A percentile compares a stretch with the other conserved stretches of the same genome.
These are phyloP conservation scores for Phaenicophaeus curvirostris DNA, from an alignment of 2,797 vertebrate species.

Conservation along the genomic window DNA sequence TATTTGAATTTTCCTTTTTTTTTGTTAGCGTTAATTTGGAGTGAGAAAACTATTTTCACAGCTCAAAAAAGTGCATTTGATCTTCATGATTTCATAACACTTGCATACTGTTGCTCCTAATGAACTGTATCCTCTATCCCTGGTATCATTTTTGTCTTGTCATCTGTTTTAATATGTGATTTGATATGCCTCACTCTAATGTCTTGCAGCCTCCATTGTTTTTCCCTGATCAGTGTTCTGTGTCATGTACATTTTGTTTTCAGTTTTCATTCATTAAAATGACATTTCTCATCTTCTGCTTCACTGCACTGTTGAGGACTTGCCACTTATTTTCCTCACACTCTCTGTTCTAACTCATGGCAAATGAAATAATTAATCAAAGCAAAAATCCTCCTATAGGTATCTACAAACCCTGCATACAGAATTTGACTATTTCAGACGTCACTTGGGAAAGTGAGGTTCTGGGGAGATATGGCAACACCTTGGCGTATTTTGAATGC, in stretches of 20 bases:
- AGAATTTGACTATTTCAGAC: not conserved
- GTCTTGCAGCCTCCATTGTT: not conserved
- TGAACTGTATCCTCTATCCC: not conserved
- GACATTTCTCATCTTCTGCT: constrained; percentile 26
- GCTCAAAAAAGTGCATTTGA: not conserved
- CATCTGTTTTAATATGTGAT: not conserved
- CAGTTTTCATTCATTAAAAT: constrained; percentile 35
- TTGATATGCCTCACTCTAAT: not conserved
- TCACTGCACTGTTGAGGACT: not conserved
- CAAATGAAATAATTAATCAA: constrained; percentile 1
- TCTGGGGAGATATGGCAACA: not conserved
- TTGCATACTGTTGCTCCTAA: not conserved
- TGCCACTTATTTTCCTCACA: not conserved
- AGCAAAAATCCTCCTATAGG: not conserved
- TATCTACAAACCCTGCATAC: not conserved
- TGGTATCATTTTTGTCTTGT: not conserved
- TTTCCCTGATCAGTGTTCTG: not conserved
- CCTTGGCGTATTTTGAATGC: not conserved
- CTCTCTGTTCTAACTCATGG: not conserved
- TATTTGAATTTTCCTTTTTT: not conserved
- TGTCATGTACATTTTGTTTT: not conserved
- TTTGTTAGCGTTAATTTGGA: not conserved
- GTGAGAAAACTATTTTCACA: not conserved
- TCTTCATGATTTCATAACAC: not conserved
- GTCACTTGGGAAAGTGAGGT: not conserved